Conservation (phyloP, 2,888 invertebrate genomes). For the Allophyes oxyacanthae region DNA sequence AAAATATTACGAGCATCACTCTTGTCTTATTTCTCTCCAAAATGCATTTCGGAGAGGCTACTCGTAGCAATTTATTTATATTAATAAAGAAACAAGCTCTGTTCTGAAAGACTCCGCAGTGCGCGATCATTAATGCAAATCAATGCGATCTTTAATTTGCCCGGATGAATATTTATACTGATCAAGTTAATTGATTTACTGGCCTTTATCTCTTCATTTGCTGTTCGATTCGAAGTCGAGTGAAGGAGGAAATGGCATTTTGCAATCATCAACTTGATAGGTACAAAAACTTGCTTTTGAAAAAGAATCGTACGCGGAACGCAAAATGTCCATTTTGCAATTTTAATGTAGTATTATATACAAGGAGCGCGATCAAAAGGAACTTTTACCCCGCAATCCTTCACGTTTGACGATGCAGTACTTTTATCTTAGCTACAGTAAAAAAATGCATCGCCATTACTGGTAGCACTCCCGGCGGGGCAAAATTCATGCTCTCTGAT, state of each 20-base stretch:
- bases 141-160: constrained; percentile 28
- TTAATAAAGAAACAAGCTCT: constrained; percentile 16
- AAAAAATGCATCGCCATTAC: constrained; percentile 70
- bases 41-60: constrained; percentile 40
- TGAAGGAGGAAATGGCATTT: constrained; percentile 18
- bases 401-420: constrained; percentile 62
- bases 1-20: constrained; percentile 51
- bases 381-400: constrained; percentile 58
- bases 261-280: constrained; percentile 28
- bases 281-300: constrained; percentile 23
- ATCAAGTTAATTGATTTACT: constrained; percentile 33
- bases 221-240: constrained; percentile 7
- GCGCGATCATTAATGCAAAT: constrained; percentile 31
- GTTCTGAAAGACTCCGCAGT: not conserved
- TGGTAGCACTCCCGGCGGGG: constrained; percentile 45
- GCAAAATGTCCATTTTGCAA: too few relatives aligned
- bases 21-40: constrained; percentile 36
- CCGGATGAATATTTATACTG: constrained; percentile 27
- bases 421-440: constrained; percentile 66
- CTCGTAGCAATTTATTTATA: constrained; percentile 39
- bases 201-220: constrained; percentile 17
- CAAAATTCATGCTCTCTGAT: constrained; percentile 56
- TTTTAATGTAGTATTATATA: constrained; percentile 49
- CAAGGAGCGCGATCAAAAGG: constrained; percentile 51
- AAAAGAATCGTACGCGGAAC: constrained; percentile 24